Evolutionary conservation across 2,113 vertebrate species (phyloP).

Genomic region (Vulpes lagopus): DNA sequence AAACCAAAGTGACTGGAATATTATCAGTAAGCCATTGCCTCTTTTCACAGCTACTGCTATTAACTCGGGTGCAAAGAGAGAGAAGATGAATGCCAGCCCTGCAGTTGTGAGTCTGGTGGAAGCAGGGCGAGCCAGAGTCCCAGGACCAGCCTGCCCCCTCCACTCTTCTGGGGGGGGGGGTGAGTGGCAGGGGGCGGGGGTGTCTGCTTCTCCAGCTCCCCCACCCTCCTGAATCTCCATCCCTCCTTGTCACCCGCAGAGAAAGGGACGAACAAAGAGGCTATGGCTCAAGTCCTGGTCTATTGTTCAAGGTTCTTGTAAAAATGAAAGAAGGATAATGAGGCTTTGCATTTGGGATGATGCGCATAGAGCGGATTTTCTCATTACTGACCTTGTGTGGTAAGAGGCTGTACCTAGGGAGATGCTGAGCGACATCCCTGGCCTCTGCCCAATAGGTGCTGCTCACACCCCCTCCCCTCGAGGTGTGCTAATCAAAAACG

Average conservation of each 20-base stretch:
- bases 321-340: background rate
- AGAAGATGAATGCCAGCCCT: too few relatives aligned
- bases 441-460: background rate
- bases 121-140: accelerated
- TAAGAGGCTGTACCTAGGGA: accelerated
- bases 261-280: background rate
- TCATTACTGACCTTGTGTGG: accelerated
- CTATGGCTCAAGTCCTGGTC: background rate
- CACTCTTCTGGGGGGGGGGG: accelerated
- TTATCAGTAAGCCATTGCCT: background rate
- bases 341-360: background rate
- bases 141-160: background rate
- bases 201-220: background rate
- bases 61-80: background rate
- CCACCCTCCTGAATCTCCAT: background rate
- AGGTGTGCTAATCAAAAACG: background rate
- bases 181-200: accelerated
- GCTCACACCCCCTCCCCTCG: accelerated
- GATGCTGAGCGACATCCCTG: background rate
- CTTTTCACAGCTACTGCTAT: background rate
- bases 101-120: accelerated
- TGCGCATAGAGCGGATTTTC: accelerated
- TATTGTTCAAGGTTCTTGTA: background rate
- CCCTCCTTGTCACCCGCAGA: accelerated
- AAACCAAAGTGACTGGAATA: background rate